Conservation (phyloP, 2,797 vertebrate species). For the Glyptemys insculpta region DNA sequence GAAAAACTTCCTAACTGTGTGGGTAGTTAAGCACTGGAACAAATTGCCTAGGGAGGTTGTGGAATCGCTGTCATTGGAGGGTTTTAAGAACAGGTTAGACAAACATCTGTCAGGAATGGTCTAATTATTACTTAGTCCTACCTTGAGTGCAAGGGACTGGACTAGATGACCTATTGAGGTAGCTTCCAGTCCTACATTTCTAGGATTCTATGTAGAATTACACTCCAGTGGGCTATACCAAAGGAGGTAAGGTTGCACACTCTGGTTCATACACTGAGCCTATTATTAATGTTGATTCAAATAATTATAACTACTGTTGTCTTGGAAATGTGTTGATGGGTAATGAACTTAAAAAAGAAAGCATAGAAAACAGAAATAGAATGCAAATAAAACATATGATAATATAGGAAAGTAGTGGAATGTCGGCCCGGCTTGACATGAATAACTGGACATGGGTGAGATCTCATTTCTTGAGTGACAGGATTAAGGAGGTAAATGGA, state of each 20-base stretch:
- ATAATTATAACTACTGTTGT: not conserved
- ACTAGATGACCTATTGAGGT: not conserved
- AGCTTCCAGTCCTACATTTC: not conserved
- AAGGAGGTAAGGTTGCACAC: not conserved
- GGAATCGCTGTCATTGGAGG: not conserved
- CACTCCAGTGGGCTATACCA: not conserved
- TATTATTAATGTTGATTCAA: not conserved
- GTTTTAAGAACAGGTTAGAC: not conserved
- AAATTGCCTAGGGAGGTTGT: not conserved
- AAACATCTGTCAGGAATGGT: not conserved
- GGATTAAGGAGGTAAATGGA: not conserved
- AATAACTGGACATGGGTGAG: no score
- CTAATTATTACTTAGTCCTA: not conserved
- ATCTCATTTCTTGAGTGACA: not conserved
- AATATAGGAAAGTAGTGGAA: no score
- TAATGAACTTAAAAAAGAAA: no score
- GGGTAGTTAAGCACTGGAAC: not conserved
- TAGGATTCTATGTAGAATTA: not conserved
- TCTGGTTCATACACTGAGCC: rapidly evolving
- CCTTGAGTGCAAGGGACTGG: not conserved
- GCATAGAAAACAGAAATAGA: no score
- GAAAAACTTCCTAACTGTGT: not conserved
- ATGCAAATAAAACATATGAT: no score
- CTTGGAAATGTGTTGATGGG: not conserved
- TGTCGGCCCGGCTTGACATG: no score